Percentiles rank a stretch among this genome's conserved stretches.
Evolutionary conservation across 1,140 invertebrate species (phyloP).

Genomic region (Drosophila tropicalis): DNA sequence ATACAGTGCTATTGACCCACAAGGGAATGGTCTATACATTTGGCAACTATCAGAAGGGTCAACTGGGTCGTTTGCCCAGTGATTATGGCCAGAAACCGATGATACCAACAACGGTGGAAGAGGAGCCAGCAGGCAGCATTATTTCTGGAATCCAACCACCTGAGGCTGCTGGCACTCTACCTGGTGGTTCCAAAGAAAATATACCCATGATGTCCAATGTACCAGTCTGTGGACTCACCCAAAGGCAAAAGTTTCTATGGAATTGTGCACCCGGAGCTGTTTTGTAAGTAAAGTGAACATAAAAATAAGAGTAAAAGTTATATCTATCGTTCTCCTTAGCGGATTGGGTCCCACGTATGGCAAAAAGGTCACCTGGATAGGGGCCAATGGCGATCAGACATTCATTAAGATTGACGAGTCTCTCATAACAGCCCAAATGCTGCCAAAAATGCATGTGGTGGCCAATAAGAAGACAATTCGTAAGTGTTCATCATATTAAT

Average conservation of each 20-base stretch:
- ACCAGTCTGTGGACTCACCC: slow-evolving; percentile 48
- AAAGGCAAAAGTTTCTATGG: slow-evolving; percentile 86
- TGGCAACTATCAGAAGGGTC: slow-evolving; percentile 96
- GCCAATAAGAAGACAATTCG: slow-evolving; percentile 94
- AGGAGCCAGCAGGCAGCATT: slow-evolving; percentile 1
- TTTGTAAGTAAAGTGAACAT: slow-evolving; percentile 84
- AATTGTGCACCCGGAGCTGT: slow-evolving; percentile 92
- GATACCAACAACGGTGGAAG: slow-evolving; percentile 15
- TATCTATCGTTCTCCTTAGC: slow-evolving; percentile 29
- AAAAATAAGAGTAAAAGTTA: background rate
- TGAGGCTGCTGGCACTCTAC: slow-evolving; percentile 35
- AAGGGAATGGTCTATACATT: slow-evolving; percentile 97
- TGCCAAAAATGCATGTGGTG: slow-evolving; percentile 93
- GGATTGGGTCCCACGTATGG: slow-evolving; percentile 90
- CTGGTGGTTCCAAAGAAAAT: slow-evolving; percentile 67
- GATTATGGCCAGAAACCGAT: slow-evolving; percentile 74
- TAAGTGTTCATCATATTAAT: slow-evolving; percentile 82
- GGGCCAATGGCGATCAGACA: slow-evolving; percentile 97
- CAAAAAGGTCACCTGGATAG: slow-evolving; percentile 95
- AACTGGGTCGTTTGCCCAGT: slow-evolving; percentile 89
- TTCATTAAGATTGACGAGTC: slow-evolving; percentile 97
- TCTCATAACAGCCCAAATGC: slow-evolving; percentile 93
- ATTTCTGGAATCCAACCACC: slow-evolving; percentile 6
- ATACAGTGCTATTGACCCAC: slow-evolving; percentile 94
- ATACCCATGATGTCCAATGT: slow-evolving; percentile 55